A percentile compares a stretch with the other conserved stretches of the same genome.
phyloP scores from a whole-genome alignment of 2,797 vertebrate genomes.

The Poecilia gillii region DNA sequence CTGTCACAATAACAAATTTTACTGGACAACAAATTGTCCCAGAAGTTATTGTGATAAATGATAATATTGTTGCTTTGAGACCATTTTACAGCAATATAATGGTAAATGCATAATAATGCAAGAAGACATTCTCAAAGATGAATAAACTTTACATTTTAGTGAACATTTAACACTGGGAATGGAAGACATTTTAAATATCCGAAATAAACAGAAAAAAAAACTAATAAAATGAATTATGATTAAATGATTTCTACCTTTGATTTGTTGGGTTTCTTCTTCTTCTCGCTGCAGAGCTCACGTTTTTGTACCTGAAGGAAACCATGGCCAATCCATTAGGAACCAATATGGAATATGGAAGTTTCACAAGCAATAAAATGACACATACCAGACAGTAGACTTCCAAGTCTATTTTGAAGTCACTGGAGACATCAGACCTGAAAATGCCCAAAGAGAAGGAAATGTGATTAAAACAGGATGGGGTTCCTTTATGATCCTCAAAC shows the following conservation, averaged over 20 bases:
- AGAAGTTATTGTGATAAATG: no score
- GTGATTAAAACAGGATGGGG: not conserved
- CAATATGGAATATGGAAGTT: not conserved
- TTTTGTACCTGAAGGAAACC: conserved; percentile 85
- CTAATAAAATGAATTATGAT: not conserved
- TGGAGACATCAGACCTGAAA: conserved; percentile 88
- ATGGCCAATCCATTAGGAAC: not conserved
- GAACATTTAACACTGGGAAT: no score
- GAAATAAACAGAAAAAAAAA: no score
- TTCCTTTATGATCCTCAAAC: no score
- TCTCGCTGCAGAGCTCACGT: conserved; percentile 84
- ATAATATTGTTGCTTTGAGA: no score
- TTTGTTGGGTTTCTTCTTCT: conserved; percentile 92
- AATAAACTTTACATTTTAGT: no score
- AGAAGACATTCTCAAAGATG: no score
- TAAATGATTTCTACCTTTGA: conserved; percentile 85
- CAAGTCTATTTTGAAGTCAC: conserved; percentile 90
- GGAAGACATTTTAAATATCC: no score
- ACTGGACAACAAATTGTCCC: no score
- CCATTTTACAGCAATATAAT: no score
- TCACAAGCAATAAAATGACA: not conserved
- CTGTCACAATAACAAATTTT: no score
- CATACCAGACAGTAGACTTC: conserved; percentile 94
- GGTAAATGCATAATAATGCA: no score
- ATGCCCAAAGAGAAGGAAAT: not conserved